Base-by-base conservation (phyloP, 2,113 vertebrate genomes). In the Dipodomys spectabilis region DNA sequence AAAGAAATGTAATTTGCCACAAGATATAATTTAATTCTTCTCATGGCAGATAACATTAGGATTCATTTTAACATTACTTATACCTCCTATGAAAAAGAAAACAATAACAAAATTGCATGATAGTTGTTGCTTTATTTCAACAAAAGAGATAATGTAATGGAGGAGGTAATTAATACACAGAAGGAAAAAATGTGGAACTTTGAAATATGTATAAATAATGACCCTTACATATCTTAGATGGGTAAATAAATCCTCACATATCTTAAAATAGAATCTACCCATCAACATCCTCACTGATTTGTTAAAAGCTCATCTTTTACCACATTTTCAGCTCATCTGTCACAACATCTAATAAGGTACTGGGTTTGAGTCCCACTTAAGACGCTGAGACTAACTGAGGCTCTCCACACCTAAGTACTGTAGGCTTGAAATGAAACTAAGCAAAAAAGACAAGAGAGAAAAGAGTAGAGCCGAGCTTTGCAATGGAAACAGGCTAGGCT, bases 21-120 rank as follows among this genome's bases (percentile, higher is more conserved):
- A 60, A 89, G 62, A 86, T 80, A 69, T 82, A 81, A 96, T 90
- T 92, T 87, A 79, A 95, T 84, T 95, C 28, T 95, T 73, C 49
- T 86, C 49, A 79, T 49, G 57, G 65, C 5, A 78, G 35, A 85
- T 16, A 67, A 83, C 22, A 73, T 93, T 77, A 73, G 27, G 25
- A 64, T 90, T 82, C 22, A 86, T 85, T 95, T 64, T 88, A 86
- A 69, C 3, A 45, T 72, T 79, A 39, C 65, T 28, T 91, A 6
- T 91, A 81, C 49, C 67, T 91, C 39, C 69, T 71, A 28, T 67
- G 62, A 88, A 91, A 86, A n/a, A 83, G 11, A 96, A 85, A 80
- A 91, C 77, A 83, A 85, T 79, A 57, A 84, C 62, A 77, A 89
- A 81, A 39, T 15, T 62, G 1, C 44, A n/a, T 57, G 12, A 64